Conservation (phyloP, 2,113 vertebrate genomes). For the Haplotaxodon microlepis region DNA sequence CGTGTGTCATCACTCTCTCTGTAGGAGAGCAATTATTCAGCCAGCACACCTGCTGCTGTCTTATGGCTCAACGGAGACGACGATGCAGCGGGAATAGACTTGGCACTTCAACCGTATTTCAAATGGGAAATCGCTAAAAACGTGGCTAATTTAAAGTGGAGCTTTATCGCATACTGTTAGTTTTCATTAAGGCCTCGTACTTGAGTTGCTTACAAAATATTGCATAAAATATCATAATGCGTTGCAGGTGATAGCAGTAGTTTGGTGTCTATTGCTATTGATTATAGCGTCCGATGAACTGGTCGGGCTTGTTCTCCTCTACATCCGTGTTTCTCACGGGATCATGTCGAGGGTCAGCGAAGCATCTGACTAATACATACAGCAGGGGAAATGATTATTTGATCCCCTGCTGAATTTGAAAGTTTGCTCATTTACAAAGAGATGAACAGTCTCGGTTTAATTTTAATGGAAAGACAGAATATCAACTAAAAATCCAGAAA, state of each 20-base stretch:
- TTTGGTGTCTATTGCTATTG: neutral
- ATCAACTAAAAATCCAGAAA: neutral
- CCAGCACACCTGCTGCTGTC: neutral
- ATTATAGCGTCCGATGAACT: neutral
- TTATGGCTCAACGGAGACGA: neutral
- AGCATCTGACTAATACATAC: neutral
- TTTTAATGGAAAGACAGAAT: neutral
- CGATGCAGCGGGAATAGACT: neutral
- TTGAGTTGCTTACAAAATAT: neutral
- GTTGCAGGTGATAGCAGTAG: neutral
- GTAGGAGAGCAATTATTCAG: neutral
- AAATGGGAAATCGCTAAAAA: neutral
- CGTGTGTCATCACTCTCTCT: neutral
- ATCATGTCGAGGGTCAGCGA: neutral
- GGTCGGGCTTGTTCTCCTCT: neutral
- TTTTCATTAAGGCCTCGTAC: neutral
- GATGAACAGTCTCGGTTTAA: rapidly evolving
- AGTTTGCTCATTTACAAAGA: neutral
- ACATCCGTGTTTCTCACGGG: neutral
- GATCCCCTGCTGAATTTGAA: neutral
- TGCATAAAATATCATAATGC: neutral
- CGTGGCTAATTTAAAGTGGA: neutral
- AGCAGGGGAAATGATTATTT: neutral
- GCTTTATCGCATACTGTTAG: neutral
- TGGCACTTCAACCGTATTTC: neutral